Base-by-base conservation (phyloP, 37 sponge, comb jelly and placozoan species). In the Halichondria panicea region DNA sequence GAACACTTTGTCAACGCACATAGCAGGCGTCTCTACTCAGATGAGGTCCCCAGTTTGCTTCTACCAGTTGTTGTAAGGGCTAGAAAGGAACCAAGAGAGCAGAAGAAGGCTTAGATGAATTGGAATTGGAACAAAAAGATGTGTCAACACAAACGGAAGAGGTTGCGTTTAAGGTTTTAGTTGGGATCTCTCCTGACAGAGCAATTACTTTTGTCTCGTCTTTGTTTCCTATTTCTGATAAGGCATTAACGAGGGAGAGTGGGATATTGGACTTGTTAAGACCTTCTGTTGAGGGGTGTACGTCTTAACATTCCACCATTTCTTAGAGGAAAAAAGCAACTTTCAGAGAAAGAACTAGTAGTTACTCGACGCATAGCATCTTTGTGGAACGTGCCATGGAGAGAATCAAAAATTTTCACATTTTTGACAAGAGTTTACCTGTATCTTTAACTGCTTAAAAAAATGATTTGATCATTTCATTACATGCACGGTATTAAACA, bases 301-400 rank as follows among this genome's bases (percentile, higher is more conserved):
- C 6, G 40, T 6, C 65, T 64, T 6, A 64, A 64, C 35, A 64
- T 64, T 21, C 65, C 65, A 8, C 65, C 65, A 9, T 58, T 58
- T 22, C 36, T 64, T 28, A 68, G 35, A 75, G 71, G 9, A 71
- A 21, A 82, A 50, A 24, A 38, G 4, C 89, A 88, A 43, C 48
- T 86, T 18, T 19, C n/a, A 36, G 59, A 41, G 18, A 18, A 21
- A 34, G 80, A 86, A 35, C 43, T 78, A 6, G 25, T 73, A 18
- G 74, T 67, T 50, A 72, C 80, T 55, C 50, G 79, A 35, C 15
- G 60, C 7, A 88, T 88, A 15, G 74, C 83, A 24, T 82, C 82
- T 37, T 41, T 83, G 79, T 87, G 18, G 87, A 87, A 42, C 45
- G 87, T 55, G 63, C 56, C 19, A 87, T 80, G 63, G 81, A 75